Percentiles rank a stretch among this genome's conserved stretches.
Evolutionary conservation across 2,888 invertebrate species (phyloP).

Genomic region (Drosophila kokeensis): DNA sequence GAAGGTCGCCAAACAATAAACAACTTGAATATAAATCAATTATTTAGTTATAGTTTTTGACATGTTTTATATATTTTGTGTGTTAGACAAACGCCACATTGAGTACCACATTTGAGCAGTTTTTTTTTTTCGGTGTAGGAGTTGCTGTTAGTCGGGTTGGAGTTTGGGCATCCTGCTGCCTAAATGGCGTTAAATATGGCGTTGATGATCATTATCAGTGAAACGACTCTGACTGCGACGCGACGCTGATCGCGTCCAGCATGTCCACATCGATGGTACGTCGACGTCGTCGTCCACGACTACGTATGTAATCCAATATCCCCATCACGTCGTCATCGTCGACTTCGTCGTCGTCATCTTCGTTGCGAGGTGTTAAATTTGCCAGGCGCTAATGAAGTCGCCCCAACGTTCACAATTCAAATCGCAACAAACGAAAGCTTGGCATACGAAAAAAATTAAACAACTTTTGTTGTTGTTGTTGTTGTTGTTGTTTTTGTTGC

Average conservation of each 20-base stretch:
- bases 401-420: constrained; percentile 44
- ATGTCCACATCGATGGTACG: constrained; percentile 24
- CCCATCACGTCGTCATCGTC: constrained; percentile 60
- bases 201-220: constrained; percentile 74
- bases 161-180: constrained; percentile 60
- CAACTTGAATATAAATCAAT: background rate
- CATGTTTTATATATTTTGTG: background rate
- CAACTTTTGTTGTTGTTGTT: constrained; percentile 7
- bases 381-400: constrained; percentile 69
- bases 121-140: constrained; percentile 4
- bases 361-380: constrained; percentile 66
- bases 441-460: constrained; percentile 47
- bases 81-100: background rate
- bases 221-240: constrained; percentile 35
- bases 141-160: constrained; percentile 19
- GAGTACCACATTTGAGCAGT: background rate
- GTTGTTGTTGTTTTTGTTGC: constrained; percentile 2
- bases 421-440: constrained; percentile 36
- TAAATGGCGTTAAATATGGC: constrained; percentile 80
- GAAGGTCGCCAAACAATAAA: background rate
- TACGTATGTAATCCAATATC: constrained; percentile 70
- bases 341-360: constrained; percentile 24
- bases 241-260: constrained; percentile 23
- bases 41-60: background rate
- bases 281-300: constrained; percentile 25